These are phyloP conservation scores for Diceros bicornis DNA, from an alignment of 2,797 vertebrate species.

Conservation along the genomic window DNA sequence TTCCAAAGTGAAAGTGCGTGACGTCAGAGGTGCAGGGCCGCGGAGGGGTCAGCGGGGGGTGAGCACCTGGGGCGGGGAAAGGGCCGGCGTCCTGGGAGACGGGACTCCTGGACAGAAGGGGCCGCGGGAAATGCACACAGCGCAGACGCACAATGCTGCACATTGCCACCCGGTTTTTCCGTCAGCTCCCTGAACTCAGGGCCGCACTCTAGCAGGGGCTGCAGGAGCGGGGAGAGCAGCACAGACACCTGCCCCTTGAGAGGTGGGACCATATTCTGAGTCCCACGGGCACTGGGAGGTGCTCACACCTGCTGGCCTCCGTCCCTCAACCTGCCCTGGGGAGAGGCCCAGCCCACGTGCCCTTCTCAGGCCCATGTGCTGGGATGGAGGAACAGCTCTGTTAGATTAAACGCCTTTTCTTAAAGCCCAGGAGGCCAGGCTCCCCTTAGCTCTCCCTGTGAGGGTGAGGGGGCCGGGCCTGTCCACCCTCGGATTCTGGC, in stretches of 20 bases:
- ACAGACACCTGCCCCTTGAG: rapidly evolving
- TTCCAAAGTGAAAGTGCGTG: not conserved
- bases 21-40: not conserved
- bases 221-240: not conserved
- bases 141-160: not conserved
- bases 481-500: not conserved
- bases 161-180: rapidly evolving
- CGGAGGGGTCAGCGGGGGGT: rapidly evolving
- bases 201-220: not conserved
- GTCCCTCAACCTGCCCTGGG: not conserved
- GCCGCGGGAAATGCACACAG: not conserved
- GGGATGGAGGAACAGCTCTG: not conserved
- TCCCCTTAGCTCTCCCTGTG: rapidly evolving
- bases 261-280: not conserved
- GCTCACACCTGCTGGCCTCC: not conserved
- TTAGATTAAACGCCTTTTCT: not conserved
- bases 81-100: not conserved
- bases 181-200: rapidly evolving
- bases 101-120: not conserved
- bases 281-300: too few species aligned
- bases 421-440: not conserved
- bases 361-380: rapidly evolving
- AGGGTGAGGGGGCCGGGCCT: not conserved
- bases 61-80: not conserved
- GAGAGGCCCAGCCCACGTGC: too few species aligned